Evolutionary conservation across 2,888 invertebrate species (phyloP), one percentile per base, ranked within the genome.

Genomic region (Dorcus parallelipipedus): DNA sequence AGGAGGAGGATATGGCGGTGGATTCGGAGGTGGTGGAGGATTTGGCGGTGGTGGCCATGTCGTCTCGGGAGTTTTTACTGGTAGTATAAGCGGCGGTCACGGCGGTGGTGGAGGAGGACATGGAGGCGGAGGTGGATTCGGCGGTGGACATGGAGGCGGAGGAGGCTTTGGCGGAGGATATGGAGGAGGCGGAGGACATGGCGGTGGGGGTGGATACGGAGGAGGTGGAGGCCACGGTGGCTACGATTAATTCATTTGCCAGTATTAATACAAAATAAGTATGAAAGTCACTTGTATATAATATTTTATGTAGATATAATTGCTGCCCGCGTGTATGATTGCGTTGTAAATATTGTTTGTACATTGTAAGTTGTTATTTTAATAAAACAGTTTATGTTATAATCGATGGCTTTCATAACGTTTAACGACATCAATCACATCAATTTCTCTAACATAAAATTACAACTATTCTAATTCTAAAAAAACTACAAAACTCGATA

Each of bases 151-250:
- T 10, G 49, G 45, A 14, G 55, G 49, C 33, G 48, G 47, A 10
- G 40, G 53, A n/a, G 59, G 59, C 4, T 55, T 52, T 2, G 51
- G 45, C 10, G 59, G 52, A 33, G 59, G 59, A 7, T 55, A 56
- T 2, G 51, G 45, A 17, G 59, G 52, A 33, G 58, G 61, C 14
- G 50, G 58, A 17, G 58, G 58, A 14, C 52, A 52, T n/a, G 58
- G 51, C 2, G 40, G 48, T 3, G 38, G 51, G 9, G 9, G 33
- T n/a, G 38, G 39, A 26, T 41, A 51, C 6, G 43, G 52, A n/a
- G 58, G 58, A 3, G 52, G 51, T 2, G 60, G 57, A 6, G 59
- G 58, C 10, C 51, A 62, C 41, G 59, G 56, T 17, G 60, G 62
- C 45, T 60, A 60, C 33, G 53, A 62, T 43, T 61, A 58, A 53